A percentile compares a stretch with the other conserved stretches of the same genome.
Evolutionary conservation across 2,113 vertebrate genomes (phyloP).

Genomic region (Zosterops pallidus): DNA sequence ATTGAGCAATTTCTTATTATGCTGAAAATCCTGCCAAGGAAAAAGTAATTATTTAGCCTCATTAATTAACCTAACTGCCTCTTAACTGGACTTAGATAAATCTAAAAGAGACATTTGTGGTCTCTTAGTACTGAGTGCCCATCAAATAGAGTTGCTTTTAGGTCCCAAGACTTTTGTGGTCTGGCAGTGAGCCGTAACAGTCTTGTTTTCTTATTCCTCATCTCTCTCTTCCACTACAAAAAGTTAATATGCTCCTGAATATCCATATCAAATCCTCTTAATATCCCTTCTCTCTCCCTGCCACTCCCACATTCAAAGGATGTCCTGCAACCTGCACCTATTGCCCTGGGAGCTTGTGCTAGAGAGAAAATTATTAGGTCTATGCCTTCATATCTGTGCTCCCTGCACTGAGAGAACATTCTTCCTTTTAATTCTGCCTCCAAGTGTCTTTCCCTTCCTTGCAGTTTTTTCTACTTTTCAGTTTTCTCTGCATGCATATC

Average conservation of each 20-base stretch:
- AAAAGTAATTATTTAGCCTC: slow-evolving; percentile 8
- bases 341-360: background rate
- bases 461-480: background rate
- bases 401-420: background rate
- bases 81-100: background rate
- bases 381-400: background rate
- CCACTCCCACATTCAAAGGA: background rate
- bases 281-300: background rate
- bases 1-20: background rate
- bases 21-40: background rate
- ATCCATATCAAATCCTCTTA: background rate
- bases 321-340: background rate
- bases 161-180: background rate
- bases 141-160: background rate
- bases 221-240: background rate
- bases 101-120: slow-evolving; percentile 4
- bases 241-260: background rate
- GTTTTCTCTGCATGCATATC: background rate
- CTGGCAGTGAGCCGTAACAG: background rate
- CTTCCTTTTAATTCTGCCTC: background rate
- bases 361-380: background rate
- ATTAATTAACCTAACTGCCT: slow-evolving; percentile 20
- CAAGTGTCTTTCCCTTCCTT: background rate
- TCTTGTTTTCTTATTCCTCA: background rate
- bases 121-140: background rate